phyloP scores from a whole-genome alignment of 2,888 invertebrate species.

The Tinea pellionella region DNA sequence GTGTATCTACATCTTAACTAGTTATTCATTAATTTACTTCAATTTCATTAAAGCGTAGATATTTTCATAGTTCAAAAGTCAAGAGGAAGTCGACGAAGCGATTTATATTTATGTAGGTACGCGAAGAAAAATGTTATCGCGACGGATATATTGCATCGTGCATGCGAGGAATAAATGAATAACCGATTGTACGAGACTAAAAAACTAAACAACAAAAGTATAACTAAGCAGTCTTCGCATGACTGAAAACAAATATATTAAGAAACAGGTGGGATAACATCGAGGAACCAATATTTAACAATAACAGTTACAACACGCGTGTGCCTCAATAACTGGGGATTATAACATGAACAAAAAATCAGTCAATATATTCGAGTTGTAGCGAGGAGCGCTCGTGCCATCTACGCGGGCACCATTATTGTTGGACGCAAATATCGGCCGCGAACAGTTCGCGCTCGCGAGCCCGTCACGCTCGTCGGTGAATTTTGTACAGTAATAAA shows the following conservation, averaged over 20 bases:
- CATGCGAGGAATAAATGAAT: constrained; percentile 44
- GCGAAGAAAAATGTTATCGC: neutral
- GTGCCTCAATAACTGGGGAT: neutral
- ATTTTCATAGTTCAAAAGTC: constrained; percentile 46
- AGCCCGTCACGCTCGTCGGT: neutral
- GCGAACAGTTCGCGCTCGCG: neutral
- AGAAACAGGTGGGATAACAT: constrained; percentile 45
- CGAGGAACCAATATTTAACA: constrained; percentile 9
- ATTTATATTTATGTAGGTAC: neutral
- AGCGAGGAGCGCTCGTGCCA: neutral
- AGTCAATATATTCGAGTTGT: neutral
- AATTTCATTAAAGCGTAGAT: constrained; percentile 65
- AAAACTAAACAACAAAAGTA: constrained; percentile 53
- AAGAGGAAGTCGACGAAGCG: constrained; percentile 3
- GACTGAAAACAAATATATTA: constrained; percentile 50
- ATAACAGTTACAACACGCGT: constrained; percentile 1
- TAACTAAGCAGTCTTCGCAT: constrained; percentile 60
- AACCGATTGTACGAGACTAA: constrained; percentile 16
- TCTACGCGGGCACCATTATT: neutral
- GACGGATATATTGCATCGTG: constrained; percentile 34
- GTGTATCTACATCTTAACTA: constrained; percentile 8
- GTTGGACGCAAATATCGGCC: neutral
- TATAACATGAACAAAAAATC: neutral
- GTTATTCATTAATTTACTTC: neutral
- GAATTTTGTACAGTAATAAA: neutral